These are phyloP conservation scores for Pygocentrus nattereri DNA, from an alignment of 2,797 vertebrate genomes.

Conservation along the genomic window DNA sequence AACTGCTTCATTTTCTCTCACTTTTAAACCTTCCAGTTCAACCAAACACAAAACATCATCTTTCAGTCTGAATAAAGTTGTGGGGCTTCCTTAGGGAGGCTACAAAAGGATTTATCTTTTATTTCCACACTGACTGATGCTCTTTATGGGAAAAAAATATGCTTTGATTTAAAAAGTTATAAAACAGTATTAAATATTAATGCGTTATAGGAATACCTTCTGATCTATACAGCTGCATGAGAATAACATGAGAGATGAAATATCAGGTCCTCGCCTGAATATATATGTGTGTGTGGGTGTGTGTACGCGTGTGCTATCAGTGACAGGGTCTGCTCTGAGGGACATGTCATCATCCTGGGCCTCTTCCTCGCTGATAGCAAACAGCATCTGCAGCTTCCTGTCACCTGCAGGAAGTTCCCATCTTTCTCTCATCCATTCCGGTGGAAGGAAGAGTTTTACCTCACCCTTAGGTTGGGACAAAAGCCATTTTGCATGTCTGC, in stretches of 20 bases:
- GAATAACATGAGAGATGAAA: slow-evolving; percentile 1
- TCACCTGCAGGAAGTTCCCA: slow-evolving; percentile 54
- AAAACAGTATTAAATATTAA: not conserved
- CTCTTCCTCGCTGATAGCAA: slow-evolving; percentile 47
- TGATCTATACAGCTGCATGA: not conserved
- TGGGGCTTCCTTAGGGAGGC: not conserved
- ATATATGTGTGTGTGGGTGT: not conserved
- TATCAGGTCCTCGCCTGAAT: not conserved
- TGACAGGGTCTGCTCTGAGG: slow-evolving; percentile 12
- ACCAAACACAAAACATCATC: not conserved
- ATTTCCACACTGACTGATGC: not conserved
- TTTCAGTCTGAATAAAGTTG: not conserved
- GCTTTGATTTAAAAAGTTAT: not conserved
- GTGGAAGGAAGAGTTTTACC: slow-evolving; percentile 47
- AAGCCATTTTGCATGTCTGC: slow-evolving; percentile 12
- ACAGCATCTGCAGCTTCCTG: slow-evolving; percentile 52
- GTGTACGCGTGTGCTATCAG: slow-evolving; percentile 8
- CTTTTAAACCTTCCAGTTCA: not conserved
- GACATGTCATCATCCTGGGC: slow-evolving; percentile 20
- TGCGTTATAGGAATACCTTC: not conserved
- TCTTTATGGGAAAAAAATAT: not conserved
- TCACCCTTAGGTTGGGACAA: slow-evolving; percentile 30
- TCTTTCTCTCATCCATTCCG: slow-evolving; percentile 39
- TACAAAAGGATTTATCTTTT: not conserved
- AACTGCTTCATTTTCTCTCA: not conserved